phyloP scores from a whole-genome alignment of 2,797 vertebrate species.

The Tinamus major region DNA sequence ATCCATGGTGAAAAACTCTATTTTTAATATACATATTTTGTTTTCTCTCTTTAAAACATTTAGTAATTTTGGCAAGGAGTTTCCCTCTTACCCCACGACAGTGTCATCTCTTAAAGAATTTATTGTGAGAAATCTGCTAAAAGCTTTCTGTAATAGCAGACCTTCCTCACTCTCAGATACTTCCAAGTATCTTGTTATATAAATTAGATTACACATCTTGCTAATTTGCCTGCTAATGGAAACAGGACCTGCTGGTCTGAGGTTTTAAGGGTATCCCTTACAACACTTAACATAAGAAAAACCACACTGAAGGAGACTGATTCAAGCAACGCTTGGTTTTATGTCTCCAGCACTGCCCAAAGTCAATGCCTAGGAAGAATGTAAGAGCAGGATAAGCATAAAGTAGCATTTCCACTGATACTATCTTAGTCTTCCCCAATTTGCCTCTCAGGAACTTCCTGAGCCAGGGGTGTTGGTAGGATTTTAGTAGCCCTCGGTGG shows the following conservation, averaged over 20 bases:
- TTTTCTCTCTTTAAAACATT: neutral
- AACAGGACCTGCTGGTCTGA: neutral
- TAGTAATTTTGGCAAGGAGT: neutral
- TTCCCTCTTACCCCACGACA: neutral
- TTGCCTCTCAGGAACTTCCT: neutral
- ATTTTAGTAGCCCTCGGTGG: neutral
- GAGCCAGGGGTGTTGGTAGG: neutral
- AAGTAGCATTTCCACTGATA: neutral
- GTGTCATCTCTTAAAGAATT: neutral
- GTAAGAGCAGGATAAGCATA: neutral
- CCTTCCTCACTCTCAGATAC: neutral
- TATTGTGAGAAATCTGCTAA: neutral
- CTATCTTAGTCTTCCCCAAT: neutral
- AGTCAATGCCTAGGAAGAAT: neutral
- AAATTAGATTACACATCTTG: neutral
- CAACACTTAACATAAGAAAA: neutral
- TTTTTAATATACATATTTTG: neutral
- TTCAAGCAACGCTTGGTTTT: neutral
- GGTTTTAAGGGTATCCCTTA: neutral
- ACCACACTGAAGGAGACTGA: neutral
- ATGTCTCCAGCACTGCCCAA: neutral
- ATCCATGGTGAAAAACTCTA: neutral
- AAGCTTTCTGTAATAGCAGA: neutral
- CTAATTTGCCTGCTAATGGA: neutral
- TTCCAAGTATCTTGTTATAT: neutral